Percentiles rank a stretch among this genome's conserved stretches.
Evolutionary conservation across 2,113 vertebrate species (phyloP).

Genomic region (Loxodonta africana): DNA sequence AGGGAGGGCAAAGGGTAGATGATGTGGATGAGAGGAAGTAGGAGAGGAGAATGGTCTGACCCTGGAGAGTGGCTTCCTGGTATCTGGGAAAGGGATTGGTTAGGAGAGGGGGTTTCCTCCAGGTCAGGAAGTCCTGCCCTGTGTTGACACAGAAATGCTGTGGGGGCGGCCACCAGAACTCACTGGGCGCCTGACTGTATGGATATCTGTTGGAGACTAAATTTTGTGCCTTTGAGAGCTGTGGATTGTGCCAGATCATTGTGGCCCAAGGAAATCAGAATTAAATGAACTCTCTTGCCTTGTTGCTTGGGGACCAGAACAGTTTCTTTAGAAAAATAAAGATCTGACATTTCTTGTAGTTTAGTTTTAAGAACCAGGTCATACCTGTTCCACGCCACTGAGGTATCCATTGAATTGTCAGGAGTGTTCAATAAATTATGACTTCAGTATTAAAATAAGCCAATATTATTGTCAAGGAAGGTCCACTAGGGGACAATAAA

Average conservation of each 20-base stretch:
- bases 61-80: neutral
- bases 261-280: neutral
- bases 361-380: slow-evolving; percentile 39
- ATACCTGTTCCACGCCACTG: neutral
- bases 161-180: neutral
- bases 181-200: neutral
- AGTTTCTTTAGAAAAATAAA: slow-evolving; percentile 55
- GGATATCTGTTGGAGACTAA: neutral
- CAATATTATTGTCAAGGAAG: neutral
- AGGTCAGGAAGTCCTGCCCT: neutral
- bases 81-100: neutral
- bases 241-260: neutral
- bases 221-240: slow-evolving; percentile 16
- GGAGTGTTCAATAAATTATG: slow-evolving; percentile 3
- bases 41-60: neutral
- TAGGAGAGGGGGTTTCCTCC: neutral
- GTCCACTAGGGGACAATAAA: neutral
- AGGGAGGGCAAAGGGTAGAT: neutral
- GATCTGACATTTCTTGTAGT: neutral
- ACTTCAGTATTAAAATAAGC: slow-evolving; percentile 23
- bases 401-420: neutral
- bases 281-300: neutral
- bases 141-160: neutral
- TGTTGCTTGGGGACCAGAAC: neutral
- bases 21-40: neutral